Conservation (phyloP, 2,888 invertebrate genomes). For the Stenodema calcarata region DNA sequence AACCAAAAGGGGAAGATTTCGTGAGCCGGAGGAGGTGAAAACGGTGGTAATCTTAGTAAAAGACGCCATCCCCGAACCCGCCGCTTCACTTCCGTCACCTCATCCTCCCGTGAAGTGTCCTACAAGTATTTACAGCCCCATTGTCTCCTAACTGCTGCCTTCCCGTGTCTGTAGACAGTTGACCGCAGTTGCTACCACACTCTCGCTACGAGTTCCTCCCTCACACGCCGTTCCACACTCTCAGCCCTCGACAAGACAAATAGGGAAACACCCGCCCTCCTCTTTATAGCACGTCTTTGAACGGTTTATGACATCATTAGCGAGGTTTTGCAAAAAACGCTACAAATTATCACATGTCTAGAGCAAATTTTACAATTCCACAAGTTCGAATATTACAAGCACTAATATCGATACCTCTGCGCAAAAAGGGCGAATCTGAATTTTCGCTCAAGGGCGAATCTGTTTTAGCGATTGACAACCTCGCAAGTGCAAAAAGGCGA, state of each 20-base stretch:
- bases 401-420: too few relatives aligned
- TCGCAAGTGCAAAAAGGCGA: too few relatives aligned
- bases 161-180: neutral
- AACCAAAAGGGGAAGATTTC: neutral
- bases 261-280: neutral
- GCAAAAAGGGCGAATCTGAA: too few relatives aligned
- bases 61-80: neutral
- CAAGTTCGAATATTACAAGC: too few relatives aligned
- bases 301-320: too few relatives aligned
- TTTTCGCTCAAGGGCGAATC: too few relatives aligned
- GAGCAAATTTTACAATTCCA: too few relatives aligned
- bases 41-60: slow-evolving; percentile 18
- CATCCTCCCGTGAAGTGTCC: neutral
- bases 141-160: slow-evolving; percentile 7
- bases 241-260: neutral
- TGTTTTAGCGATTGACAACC: too few relatives aligned
- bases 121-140: neutral
- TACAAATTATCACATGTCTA: too few relatives aligned
- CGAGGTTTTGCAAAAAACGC: too few relatives aligned
- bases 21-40: neutral
- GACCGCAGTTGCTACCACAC: neutral
- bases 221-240: neutral
- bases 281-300: neutral
- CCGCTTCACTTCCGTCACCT: neutral
- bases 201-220: neutral